Base-by-base conservation (phyloP, 1,140 invertebrate genomes). In the Drosophila eugracilis region DNA sequence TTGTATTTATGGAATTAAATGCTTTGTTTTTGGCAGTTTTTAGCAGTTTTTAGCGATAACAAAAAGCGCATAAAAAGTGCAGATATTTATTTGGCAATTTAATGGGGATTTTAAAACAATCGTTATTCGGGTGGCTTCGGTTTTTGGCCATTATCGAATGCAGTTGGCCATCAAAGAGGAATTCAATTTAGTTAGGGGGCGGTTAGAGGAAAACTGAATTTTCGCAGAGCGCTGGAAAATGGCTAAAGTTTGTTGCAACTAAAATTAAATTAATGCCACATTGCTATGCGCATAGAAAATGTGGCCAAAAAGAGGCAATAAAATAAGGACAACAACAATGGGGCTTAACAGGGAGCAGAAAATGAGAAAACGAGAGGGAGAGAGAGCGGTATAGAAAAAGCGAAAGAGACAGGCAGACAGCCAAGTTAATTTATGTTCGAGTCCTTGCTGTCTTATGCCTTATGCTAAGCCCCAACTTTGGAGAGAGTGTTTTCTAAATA, bases 401-500 rank as follows among this genome's bases (percentile, higher is more conserved):
- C 15, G 17, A 15, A 34, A 19, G 9, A 22, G 15, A n/a, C 17
- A 41, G 42, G 34, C 22, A 36, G 24, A 57, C 55, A 72, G 70
- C 65, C 50, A 80, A 78, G 78, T 83, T 83, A 78, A 81, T 81
- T 81, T 83, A 83, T 83, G 74, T 59, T 66, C 52, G 41, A 19
- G 36, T 47, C 39, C 42, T n/a, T 37, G 22, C 15, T 26, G 55
- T 45, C 37, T 42, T 28, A 12, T 62, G 28, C 28, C 47, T 67
- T 53, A 34, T 67, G 63, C 3, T 66, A 28, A 47, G 60, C 22
- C 24, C 22, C 47, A 67, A 60, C 22, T 78, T 55, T 49, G 28
- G 44, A 59, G 48, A 73, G 62, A 76, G 66, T 77, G 67, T 77
- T 81, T 77, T 67, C 60, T 65, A 83, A 70, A 78, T 70, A 60